Evolutionary conservation across 2,888 invertebrate genomes (phyloP), one percentile per base, ranked within the genome.

Genomic region (Ormyrus thymus): DNA sequence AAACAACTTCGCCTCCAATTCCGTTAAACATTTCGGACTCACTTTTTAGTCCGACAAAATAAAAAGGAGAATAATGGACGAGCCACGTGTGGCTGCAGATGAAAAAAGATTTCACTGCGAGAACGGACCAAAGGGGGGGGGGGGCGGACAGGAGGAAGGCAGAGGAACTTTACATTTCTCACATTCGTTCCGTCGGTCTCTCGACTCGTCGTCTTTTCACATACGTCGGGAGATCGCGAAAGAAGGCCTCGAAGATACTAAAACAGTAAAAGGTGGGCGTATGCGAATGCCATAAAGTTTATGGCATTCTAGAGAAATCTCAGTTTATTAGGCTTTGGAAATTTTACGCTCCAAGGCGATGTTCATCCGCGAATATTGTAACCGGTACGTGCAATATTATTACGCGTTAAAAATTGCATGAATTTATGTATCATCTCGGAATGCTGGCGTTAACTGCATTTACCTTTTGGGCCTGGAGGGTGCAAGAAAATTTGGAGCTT

Each of bases 391-490:
- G 53, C 50, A 65, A 51, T 56, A 51, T 64, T 74, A 66, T 59
- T 50, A 55, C 77, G 43, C 61, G 29, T 64, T 61, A 45, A 72
- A 78, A 71, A 78, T 78, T 72, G 64, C 72, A 72, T 72, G 77
- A 78, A 78, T 78, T 72, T 78, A 78, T 72, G 77, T 64, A 78
- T 72, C 58, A 61, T 4, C 76, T 62, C 48, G 53, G 53, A 51
- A 59, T 73, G 64, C 6, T n/a, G 43, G 11, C 15, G 10, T 29
- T 68, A 55, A 43, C 55, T 13, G 15, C 7, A 48, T 65, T 58
- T 58, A n/a, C 7, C 48, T 7, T 13, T 29, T 29, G 29, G 29
- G 29, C 2, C 4, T 4, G 29, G 29, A 29, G 29, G 29, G 29
- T 29, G 29, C 0, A 29, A 29, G 29, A 29, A 29, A 29, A 29